Conservation (phyloP, 2,888 invertebrate species). For the Acrobasis repandana region DNA sequence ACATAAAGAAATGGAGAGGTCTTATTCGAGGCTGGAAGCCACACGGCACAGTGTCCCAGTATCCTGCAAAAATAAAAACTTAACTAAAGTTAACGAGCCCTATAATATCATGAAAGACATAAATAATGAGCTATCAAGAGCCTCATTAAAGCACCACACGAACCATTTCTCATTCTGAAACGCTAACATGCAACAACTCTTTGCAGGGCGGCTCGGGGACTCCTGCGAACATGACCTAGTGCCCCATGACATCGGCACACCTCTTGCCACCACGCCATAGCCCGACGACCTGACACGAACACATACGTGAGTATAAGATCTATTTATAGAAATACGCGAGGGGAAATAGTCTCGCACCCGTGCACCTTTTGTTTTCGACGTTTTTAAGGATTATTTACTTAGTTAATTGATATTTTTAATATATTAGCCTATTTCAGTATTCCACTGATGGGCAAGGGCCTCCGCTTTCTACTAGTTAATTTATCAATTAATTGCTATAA, state of each 20-base stretch:
- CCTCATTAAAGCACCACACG: neutral
- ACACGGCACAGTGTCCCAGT: too few species aligned
- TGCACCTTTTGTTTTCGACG: neutral
- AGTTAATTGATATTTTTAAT: too few species aligned
- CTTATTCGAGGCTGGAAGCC: too few species aligned
- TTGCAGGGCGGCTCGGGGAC: constrained; percentile 58
- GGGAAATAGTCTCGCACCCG: neutral
- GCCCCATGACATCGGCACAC: constrained; percentile 73
- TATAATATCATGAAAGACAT: neutral
- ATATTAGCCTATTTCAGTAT: too few species aligned
- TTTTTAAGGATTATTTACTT: neutral
- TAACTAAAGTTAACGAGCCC: too few species aligned
- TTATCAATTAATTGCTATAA: too few species aligned
- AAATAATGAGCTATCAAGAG: constrained; percentile 1
- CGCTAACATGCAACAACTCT: neutral
- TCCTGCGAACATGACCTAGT: constrained; percentile 74
- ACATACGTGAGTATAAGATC: constrained; percentile 54
- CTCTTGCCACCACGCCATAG: constrained; percentile 52
- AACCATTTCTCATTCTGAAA: neutral
- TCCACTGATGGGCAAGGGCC: too few species aligned
- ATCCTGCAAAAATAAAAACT: too few species aligned
- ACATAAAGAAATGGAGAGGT: too few species aligned
- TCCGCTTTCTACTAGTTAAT: too few species aligned
- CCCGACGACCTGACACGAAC: constrained; percentile 69
- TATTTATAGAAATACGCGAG: constrained; percentile 10